These are phyloP conservation scores for Etheostoma nigrum DNA, from an alignment of 2,797 vertebrate species.

Conservation along the genomic window DNA sequence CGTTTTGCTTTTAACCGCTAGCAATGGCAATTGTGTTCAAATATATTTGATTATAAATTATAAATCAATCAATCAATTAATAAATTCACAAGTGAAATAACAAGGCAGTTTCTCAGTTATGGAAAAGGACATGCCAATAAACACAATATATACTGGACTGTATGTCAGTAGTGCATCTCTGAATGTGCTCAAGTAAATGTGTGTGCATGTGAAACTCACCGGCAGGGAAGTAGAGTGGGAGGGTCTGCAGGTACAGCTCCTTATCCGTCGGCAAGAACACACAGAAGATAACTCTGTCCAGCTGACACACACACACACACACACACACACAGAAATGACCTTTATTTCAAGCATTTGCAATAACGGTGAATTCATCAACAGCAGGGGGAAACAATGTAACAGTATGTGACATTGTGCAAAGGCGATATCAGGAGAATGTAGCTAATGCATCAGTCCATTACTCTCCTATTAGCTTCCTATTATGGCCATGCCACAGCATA, in stretches of 20 bases:
- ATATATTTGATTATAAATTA: slow-evolving; percentile 5
- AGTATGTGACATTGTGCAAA: slow-evolving; percentile 51
- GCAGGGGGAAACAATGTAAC: slow-evolving; percentile 54
- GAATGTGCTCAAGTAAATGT: slow-evolving; percentile 16
- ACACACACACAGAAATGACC: slow-evolving; percentile 45
- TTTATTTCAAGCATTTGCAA: slow-evolving; percentile 62
- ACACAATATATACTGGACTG: not conserved
- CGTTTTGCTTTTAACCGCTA: not conserved
- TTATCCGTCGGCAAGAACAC: slow-evolving; percentile 90
- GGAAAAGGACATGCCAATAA: slow-evolving; percentile 7
- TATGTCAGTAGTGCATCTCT: not conserved
- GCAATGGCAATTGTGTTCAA: slow-evolving; percentile 8
- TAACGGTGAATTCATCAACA: slow-evolving; percentile 60
- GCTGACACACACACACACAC: slow-evolving; percentile 73
- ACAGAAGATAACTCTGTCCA: slow-evolving; percentile 92
- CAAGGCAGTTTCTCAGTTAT: not conserved
- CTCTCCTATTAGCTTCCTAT: slow-evolving; percentile 68
- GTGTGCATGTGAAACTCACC: slow-evolving; percentile 78
- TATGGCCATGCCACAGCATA: slow-evolving; percentile 60
- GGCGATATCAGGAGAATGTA: slow-evolving; percentile 55
- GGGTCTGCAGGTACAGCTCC: slow-evolving; percentile 85
- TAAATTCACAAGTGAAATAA: not conserved
- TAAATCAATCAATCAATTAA: not conserved
- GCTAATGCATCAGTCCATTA: slow-evolving; percentile 77
- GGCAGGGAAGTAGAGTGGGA: slow-evolving; percentile 89